phyloP scores from a whole-genome alignment of 2,888 invertebrate species.

The Limnephilus lunatus region DNA sequence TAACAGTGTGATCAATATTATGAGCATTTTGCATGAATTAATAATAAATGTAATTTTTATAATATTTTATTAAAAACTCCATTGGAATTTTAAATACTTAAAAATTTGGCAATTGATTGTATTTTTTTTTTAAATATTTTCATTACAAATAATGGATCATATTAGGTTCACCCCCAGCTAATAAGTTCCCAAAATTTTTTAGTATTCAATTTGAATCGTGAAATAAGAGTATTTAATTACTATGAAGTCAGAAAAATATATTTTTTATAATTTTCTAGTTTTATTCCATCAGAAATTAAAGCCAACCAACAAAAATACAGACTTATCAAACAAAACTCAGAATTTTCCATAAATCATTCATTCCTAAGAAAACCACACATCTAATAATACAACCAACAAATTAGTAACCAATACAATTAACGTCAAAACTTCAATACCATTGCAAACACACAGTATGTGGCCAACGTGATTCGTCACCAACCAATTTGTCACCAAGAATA shows the following conservation, averaged over 20 bases:
- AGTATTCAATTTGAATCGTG: background rate
- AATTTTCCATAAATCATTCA: background rate
- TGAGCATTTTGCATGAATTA: background rate
- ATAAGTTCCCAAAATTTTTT: background rate
- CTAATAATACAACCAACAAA: background rate
- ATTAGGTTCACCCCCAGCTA: background rate
- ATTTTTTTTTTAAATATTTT: background rate
- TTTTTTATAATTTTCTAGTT: background rate
- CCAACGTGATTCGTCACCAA: no score
- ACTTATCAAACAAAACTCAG: background rate
- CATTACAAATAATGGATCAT: background rate
- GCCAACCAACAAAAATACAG: background rate
- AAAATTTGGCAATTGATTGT: constrained; percentile 31
- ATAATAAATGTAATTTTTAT: background rate
- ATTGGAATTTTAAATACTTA: constrained; percentile 10
- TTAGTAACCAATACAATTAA: background rate
- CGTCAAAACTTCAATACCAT: no score
- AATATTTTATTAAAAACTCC: background rate
- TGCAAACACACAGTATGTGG: no score
- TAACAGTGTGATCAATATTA: background rate
- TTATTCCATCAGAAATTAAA: background rate
- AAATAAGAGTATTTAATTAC: background rate
- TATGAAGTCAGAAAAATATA: background rate
- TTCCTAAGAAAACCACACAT: background rate
- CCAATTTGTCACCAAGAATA: background rate